Base-by-base conservation (phyloP, 2,888 invertebrate species). In the Cheilosia urbana region DNA sequence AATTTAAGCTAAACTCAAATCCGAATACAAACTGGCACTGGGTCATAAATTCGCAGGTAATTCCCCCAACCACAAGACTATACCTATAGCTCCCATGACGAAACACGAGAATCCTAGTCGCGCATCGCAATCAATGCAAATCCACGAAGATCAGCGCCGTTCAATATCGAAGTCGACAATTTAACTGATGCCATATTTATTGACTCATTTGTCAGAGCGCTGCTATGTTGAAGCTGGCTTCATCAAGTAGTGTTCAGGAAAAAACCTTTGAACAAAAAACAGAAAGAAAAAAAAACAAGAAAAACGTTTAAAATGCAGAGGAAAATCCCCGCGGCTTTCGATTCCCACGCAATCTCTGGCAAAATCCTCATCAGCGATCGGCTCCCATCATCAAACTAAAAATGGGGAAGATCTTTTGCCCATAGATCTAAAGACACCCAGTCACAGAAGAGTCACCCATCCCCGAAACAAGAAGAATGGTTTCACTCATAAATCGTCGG, bases 131-230 rank as follows among this genome's bases (percentile, higher is more conserved):
- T 83, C 84, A 84, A 84, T 80, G 69, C 65, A 84, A 71, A 84
- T 79, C 51, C 71, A 69, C 68, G 73, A 80, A 55, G 51, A 76
- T 81, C 45, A 60, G 60, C 69, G 55, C 68, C 42, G 53, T 66
- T 24, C 76, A 81, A 76, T 85, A 76, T 85, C 76, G n/a, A 76
- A 81, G 71, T 66, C 76, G 81, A 76, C 85, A 85, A 76, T 85
- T 71, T 80, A 81, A 81, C 80, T 71, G 80, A 71, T 85, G 76
- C 76, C 76, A 76, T 66, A 75, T 85, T 85, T 81, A 85, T 85
- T 76, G 76, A 68, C 80, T 85, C 85, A 85, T 85, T 85, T 85
- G 81, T 85, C 85, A 85, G 76, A 85, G 76, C 27, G 49, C n/a
- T 42, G 63, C 47, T 65, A 57, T 37, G 49, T 21, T 40, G 58